Evolutionary conservation across 2,113 vertebrate genomes (phyloP), one percentile per base, ranked within the genome.

Genomic region (Eidolon helvum): DNA sequence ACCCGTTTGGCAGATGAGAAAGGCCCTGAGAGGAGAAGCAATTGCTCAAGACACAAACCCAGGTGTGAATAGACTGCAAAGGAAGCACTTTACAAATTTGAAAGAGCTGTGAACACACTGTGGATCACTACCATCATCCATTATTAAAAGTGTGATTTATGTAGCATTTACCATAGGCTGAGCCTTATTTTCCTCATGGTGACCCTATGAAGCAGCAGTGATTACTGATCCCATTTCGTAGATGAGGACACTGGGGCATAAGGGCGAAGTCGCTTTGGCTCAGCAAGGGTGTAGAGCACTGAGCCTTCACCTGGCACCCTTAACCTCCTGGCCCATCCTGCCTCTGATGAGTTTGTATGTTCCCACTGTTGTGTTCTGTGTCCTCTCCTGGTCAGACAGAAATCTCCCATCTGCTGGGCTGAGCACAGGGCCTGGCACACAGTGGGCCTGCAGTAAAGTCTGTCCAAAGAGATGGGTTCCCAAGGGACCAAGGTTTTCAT

Each of bases 251-350:
- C 71, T 15, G 80, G 93, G 72, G 55, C 35, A 1, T 1, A 7
- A 40, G n/a, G 12, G 69, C 2, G 3, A 43, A 9, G 2, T 21
- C 0, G 0, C 43, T n/a, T 50, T 43, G 53, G 53, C 50, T 78
- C 8, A 2, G 55, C 48, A 38, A 57, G 45, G 38, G 19, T 24
- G 35, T 43, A 3, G 40, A 3, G 48, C 8, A 33, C 48, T 1
- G 53, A 93, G 26, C 48, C 35, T 53, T 24, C 4, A 8, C 26
- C 21, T 0, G 4, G 35, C 4, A 33, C n/a, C 14, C 10, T 10
- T 15, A 59, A 26, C 30, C 50, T 48, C 45, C 15, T 0, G 6
- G 3, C 10, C 28, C 0, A 7, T 61, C 33, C 77, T 0, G 2
- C 30, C 66, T 63, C 38, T 7, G 38, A 33, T 2, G 7, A 66